phyloP scores from a whole-genome alignment of 2,888 invertebrate genomes.

The Polymixis lichenea region DNA sequence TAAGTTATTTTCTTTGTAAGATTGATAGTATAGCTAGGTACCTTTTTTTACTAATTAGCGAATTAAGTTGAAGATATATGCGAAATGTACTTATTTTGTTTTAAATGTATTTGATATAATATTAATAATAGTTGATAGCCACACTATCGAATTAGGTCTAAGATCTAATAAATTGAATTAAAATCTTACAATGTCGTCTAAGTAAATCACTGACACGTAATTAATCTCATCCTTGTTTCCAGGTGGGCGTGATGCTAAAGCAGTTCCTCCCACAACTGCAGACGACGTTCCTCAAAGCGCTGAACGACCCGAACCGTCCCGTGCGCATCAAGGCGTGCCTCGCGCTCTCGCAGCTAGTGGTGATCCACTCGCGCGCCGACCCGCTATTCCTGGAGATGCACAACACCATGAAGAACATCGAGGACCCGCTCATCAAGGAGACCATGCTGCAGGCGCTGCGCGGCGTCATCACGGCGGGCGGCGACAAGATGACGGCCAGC shows the following conservation, averaged over 20 bases:
- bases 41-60: no score
- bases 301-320: conserved; percentile 96
- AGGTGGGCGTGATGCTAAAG: conserved; percentile 98
- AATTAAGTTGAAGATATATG: no score
- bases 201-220: not conserved
- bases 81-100: no score
- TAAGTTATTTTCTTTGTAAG: no score
- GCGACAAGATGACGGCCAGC: conserved; percentile 96
- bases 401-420: conserved; percentile 95
- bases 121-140: no score
- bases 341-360: conserved; percentile 96
- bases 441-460: conserved; percentile 98
- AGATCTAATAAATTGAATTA: no score
- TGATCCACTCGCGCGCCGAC: conserved; percentile 98
- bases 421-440: conserved; percentile 96
- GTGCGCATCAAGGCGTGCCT: conserved; percentile 97
- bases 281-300: conserved; percentile 98
- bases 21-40: no score
- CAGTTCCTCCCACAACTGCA: conserved; percentile 99
- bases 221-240: conserved; percentile 28
- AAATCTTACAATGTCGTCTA: no score
- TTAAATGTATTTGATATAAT: no score
- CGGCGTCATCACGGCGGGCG: conserved; percentile 95
- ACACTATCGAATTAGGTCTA: no score
- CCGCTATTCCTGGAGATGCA: conserved; percentile 98